These are phyloP conservation scores for Parotocinclus haroldoi DNA, from an alignment of 2,797 vertebrate species.

Conservation along the genomic window DNA sequence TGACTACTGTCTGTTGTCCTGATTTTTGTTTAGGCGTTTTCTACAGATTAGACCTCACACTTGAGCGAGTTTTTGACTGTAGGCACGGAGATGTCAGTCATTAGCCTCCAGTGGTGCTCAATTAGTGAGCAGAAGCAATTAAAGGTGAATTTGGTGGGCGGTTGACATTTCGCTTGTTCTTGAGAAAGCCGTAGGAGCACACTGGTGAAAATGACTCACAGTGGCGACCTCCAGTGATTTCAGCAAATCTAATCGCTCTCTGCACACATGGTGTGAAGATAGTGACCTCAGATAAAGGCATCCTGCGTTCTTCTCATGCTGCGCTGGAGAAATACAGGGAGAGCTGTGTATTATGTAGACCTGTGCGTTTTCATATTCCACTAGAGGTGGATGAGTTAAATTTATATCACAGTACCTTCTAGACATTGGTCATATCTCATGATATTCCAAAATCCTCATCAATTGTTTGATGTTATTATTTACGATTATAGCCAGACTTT, in stretches of 20 bases:
- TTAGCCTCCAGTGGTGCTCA: constrained; percentile 29
- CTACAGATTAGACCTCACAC: no score
- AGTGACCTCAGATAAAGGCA: constrained; percentile 22
- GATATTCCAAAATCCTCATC: no score
- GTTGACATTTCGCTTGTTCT: constrained; percentile 43
- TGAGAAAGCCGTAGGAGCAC: constrained; percentile 12
- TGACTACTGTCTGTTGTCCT: background rate
- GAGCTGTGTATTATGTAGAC: no score
- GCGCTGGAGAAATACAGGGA: background rate
- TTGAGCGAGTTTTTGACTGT: constrained; percentile 9
- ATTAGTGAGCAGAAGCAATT: constrained; percentile 41
- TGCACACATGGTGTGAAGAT: constrained; percentile 19
- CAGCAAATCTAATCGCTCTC: constrained; percentile 31
- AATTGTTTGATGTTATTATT: no score
- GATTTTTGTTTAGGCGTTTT: background rate
- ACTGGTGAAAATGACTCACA: constrained; percentile 26
- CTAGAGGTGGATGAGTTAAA: no score
- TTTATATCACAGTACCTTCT: no score
- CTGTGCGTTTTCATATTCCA: no score
- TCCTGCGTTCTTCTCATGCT: background rate
- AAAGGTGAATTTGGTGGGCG: constrained; percentile 28
- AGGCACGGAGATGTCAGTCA: constrained; percentile 28
- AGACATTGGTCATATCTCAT: no score
- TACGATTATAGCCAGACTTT: no score
- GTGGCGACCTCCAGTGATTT: constrained; percentile 23